Conservation (phyloP, 2,797 vertebrate genomes). For the Danio jaintianensis region DNA sequence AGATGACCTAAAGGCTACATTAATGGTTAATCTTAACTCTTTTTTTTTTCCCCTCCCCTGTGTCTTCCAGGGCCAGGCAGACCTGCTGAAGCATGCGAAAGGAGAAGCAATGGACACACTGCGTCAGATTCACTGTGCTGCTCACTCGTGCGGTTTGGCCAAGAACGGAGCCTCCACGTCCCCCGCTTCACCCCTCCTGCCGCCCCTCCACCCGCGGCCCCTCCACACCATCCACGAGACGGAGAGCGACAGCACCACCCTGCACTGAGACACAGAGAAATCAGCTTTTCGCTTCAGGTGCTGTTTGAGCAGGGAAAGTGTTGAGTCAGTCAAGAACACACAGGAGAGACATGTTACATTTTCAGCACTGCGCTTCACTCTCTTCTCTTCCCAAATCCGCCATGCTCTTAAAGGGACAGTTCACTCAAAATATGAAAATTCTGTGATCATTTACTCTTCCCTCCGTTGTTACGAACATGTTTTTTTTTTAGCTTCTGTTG, state of each 20-base stretch:
- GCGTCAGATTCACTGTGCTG: slow-evolving; percentile 91
- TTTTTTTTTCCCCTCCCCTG: neutral
- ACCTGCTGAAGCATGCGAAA: slow-evolving; percentile 91
- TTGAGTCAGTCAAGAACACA: slow-evolving; percentile 8
- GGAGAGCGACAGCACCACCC: slow-evolving; percentile 56
- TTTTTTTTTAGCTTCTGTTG: too few relatives aligned
- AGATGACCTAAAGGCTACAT: neutral
- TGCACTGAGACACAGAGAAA: slow-evolving; percentile 63
- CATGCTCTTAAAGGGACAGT: neutral
- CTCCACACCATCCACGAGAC: slow-evolving; percentile 79
- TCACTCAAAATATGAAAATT: neutral
- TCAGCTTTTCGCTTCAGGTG: slow-evolving; percentile 2
- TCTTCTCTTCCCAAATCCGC: neutral
- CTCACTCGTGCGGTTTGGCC: slow-evolving; percentile 89
- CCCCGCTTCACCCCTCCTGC: slow-evolving; percentile 58
- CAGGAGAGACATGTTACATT: neutral
- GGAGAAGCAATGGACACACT: slow-evolving; percentile 88
- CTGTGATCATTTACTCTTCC: neutral
- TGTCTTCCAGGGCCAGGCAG: slow-evolving; percentile 86
- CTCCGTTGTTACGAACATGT: neutral
- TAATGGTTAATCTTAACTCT: neutral
- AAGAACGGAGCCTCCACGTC: slow-evolving; percentile 82
- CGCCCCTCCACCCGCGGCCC: slow-evolving; percentile 52
- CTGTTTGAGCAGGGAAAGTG: neutral
- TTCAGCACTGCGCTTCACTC: neutral